Conservation (phyloP, 2,113 vertebrate species). For the Smithornis capensis region DNA sequence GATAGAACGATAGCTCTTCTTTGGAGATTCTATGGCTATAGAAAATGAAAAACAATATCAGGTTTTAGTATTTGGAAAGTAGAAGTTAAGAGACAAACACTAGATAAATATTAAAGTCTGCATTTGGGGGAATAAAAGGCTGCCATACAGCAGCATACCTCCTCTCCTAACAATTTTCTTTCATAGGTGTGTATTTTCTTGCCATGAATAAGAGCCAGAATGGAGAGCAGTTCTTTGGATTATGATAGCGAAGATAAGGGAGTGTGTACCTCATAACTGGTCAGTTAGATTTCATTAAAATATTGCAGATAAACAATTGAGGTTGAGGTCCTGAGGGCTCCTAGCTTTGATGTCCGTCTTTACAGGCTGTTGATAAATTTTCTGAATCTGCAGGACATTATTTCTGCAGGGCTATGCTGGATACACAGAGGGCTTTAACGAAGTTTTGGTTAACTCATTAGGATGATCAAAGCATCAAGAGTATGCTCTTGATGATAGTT, state of each 20-base stretch:
- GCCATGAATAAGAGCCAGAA: background rate
- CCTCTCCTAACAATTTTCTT: background rate
- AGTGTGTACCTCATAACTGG: background rate
- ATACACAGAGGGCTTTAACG: background rate
- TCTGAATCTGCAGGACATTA: conserved; percentile 5
- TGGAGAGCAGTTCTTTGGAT: background rate
- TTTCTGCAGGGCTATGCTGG: background rate
- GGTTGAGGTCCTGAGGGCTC: background rate
- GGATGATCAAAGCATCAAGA: background rate
- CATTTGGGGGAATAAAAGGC: background rate
- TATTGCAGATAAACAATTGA: background rate
- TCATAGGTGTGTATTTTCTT: background rate
- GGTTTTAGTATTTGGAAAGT: background rate
- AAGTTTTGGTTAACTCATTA: background rate
- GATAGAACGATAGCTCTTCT: background rate
- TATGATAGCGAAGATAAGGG: background rate
- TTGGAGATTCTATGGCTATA: background rate
- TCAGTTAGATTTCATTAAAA: background rate
- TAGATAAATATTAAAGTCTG: background rate
- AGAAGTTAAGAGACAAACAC: background rate
- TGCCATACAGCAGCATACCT: background rate
- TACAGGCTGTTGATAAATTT: background rate
- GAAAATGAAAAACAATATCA: background rate
- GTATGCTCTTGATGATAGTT: background rate
- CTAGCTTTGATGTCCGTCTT: background rate